Conservation (phyloP, 2,797 vertebrate genomes). For the Dryobates pubescens region DNA sequence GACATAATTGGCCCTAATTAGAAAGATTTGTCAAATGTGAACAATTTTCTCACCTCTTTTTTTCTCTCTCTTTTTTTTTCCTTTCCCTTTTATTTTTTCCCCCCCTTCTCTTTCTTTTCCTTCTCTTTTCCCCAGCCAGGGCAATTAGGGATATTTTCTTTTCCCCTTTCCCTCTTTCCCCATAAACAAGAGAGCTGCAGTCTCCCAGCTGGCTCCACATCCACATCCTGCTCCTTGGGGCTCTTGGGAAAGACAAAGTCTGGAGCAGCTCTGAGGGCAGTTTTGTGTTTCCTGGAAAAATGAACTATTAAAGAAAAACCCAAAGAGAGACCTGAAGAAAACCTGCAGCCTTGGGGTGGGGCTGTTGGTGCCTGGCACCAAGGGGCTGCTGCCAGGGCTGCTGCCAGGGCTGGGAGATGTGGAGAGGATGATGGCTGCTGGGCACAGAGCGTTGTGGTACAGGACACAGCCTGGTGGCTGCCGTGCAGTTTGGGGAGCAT, state of each 20-base stretch:
- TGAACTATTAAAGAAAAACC: neutral
- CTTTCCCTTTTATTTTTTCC: neutral
- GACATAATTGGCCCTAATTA: constrained; percentile 82
- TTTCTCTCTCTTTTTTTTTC: neutral
- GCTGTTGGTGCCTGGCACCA: accelerated
- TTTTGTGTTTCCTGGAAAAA: neutral
- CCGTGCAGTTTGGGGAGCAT: neutral
- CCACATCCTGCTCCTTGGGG: neutral
- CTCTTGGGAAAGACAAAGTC: neutral
- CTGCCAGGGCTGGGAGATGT: neutral
- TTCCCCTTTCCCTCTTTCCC: neutral
- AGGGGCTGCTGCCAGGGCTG: neutral
- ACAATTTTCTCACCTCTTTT: constrained; percentile 66
- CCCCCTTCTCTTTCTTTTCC: neutral
- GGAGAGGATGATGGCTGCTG: neutral
- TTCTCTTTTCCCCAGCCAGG: neutral
- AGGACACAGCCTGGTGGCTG: accelerated
- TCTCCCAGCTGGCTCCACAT: constrained; percentile 1
- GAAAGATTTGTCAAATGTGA: constrained; percentile 79
- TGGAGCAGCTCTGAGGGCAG: neutral
- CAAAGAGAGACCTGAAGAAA: neutral
- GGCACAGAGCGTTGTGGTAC: accelerated
- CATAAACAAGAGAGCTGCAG: neutral
- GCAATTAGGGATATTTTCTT: neutral
- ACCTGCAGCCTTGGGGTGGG: neutral